Evolutionary conservation across 2,113 vertebrate genomes (phyloP).

Genomic region (Symphodus melops): DNA sequence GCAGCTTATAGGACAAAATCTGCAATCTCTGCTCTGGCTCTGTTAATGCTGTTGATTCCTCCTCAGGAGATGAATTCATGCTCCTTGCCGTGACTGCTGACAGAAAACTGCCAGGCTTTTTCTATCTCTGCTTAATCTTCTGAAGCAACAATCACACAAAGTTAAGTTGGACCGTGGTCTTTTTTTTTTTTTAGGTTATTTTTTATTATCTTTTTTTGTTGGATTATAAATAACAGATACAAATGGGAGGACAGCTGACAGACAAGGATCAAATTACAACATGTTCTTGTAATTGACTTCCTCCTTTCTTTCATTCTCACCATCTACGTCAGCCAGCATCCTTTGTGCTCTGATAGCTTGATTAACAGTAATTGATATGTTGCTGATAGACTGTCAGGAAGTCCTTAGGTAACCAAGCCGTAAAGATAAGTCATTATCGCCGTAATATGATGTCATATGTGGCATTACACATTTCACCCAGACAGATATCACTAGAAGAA

Average conservation of each 20-base stretch:
- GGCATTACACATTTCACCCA: constrained; percentile 5
- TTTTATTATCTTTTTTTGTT: constrained; percentile 1
- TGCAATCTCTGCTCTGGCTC: constrained; percentile 61
- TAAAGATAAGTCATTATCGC: constrained; percentile 25
- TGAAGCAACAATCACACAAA: constrained; percentile 10
- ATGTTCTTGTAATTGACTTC: constrained; percentile 11
- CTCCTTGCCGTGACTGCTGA: constrained; percentile 34
- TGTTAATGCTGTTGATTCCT: constrained; percentile 54
- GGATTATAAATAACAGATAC: background rate
- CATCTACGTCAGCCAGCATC: constrained; percentile 8
- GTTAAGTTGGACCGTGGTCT: background rate
- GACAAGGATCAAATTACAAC: background rate
- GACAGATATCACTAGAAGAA: background rate
- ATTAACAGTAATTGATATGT: constrained; percentile 17
- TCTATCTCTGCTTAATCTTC: constrained; percentile 29
- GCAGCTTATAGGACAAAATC: constrained; percentile 64
- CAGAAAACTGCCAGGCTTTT: constrained; percentile 22
- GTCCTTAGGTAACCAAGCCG: constrained; percentile 19
- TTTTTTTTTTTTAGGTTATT: background rate
- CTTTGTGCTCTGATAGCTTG: constrained; percentile 6
- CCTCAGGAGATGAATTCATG: constrained; percentile 47
- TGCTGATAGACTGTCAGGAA: constrained; percentile 27
- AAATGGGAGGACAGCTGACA: background rate
- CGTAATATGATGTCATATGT: constrained; percentile 18
- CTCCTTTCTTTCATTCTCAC: constrained; percentile 16